These are phyloP conservation scores for Calonectris borealis DNA, from an alignment of 2,113 vertebrate species.

Conservation along the genomic window DNA sequence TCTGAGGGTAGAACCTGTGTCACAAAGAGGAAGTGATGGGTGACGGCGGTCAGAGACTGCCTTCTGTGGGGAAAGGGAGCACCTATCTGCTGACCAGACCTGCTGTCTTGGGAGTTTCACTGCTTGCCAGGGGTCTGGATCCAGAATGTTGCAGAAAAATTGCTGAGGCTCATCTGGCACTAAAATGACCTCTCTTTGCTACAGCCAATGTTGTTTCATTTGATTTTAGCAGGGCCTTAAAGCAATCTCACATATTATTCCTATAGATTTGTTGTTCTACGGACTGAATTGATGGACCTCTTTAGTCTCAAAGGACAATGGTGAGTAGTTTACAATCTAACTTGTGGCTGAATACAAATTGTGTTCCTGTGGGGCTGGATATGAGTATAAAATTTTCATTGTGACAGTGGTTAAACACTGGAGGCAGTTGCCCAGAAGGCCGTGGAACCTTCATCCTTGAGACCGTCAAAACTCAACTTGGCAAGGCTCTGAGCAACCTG, in stretches of 20 bases:
- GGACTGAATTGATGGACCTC: not conserved
- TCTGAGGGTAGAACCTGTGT: not conserved
- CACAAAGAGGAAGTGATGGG: not conserved
- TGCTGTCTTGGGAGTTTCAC: not conserved
- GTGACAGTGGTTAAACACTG: not conserved
- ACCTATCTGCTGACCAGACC: not conserved
- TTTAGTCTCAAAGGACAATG: not conserved
- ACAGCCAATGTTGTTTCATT: not conserved
- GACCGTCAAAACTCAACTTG: not conserved
- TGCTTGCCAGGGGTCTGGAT: not conserved
- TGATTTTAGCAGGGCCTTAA: not conserved
- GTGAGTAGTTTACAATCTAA: not conserved
- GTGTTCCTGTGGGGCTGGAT: not conserved
- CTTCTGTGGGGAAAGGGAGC: not conserved
- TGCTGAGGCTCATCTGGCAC: not conserved
- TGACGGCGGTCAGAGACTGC: not conserved
- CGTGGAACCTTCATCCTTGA: not conserved
- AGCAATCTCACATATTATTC: rapidly evolving
- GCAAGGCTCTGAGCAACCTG: not conserved
- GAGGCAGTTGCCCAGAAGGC: not conserved
- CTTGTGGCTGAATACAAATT: not conserved
- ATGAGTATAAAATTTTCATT: not conserved
- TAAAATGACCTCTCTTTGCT: not conserved
- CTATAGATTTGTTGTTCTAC: not conserved
- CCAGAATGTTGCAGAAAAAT: not conserved